Evolutionary conservation across 2,888 invertebrate genomes (phyloP), one percentile per base, ranked within the genome.

Genomic region (Chrysolina haemoptera): DNA sequence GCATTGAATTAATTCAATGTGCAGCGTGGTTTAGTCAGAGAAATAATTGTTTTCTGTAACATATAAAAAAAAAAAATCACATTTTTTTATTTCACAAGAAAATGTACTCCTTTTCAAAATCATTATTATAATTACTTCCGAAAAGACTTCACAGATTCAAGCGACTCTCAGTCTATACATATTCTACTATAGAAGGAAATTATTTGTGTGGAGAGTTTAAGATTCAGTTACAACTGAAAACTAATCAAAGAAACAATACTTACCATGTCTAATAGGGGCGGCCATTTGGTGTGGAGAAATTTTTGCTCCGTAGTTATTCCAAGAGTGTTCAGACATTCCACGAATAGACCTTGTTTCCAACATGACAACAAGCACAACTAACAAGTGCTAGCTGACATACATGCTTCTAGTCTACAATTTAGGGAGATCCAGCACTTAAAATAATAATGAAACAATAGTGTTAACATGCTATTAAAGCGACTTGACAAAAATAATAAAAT

Each of bases 291-390:
- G 87, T 68, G 86, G 85, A 73, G 87, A 83, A 76, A 86, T 85
- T 84, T 86, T 87, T 79, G 84, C 82, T 79, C 87, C 86, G 86
- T 86, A 88, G 85, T 86, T 87, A 85, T 84, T 86, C 91, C 92
- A 91, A 90, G 91, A 90, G 89, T 89, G 86, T 79, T 93, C 93
- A 86, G 90, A 90, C 90, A 92, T 92, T 90, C 92, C 92, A 89
- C 93, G 93, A 89, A 91, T 90, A 86, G 93, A 93, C 90, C 93
- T 91, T 90, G 92, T 91, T 89, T 92, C 92, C 91, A 92, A 91
- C 92, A 92, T 92, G 91, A 90, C 91, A 90, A 90, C 89, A 85
- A 85, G 81, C 81, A 82, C 83, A 81, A 84, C 83, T 82, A 83
- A 75, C 80, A 81, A 84, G 82, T 82, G 82, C 83, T 85, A 84